Evolutionary conservation across 2,888 invertebrate species (phyloP).

Genomic region (Drosophila yooni): DNA sequence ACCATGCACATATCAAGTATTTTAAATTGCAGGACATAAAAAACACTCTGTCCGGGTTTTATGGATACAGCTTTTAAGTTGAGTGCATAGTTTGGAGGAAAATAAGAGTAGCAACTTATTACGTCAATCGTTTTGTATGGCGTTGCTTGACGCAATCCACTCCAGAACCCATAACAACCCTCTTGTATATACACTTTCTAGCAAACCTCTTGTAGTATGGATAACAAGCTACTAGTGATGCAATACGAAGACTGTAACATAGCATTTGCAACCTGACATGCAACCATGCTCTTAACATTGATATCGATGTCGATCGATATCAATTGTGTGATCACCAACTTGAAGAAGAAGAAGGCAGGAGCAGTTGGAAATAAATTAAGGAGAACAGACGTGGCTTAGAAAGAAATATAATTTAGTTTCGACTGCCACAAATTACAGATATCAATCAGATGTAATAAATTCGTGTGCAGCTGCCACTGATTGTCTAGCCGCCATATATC

Average conservation of each 20-base stretch:
- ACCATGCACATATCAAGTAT: not conserved
- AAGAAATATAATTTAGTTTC: too few relatives aligned
- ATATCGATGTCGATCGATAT: too few relatives aligned
- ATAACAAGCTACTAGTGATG: too few relatives aligned
- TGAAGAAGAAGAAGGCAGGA: too few relatives aligned
- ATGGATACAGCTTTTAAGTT: not conserved
- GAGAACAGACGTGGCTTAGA: too few relatives aligned
- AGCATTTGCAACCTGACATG: too few relatives aligned
- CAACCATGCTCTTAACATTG: too few relatives aligned
- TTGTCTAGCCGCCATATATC: slow-evolving; percentile 29
- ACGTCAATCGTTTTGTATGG: not conserved
- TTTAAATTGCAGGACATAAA: not conserved
- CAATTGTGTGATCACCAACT: too few relatives aligned
- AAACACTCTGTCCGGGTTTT: not conserved
- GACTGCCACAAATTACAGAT: not conserved
- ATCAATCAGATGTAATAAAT: slow-evolving; percentile 12
- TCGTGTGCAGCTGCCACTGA: slow-evolving; percentile 35
- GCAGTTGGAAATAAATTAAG: too few relatives aligned
- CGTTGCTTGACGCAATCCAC: not conserved
- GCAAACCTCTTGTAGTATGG: too few relatives aligned
- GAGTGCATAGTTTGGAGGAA: not conserved
- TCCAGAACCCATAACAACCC: not conserved
- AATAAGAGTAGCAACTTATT: not conserved
- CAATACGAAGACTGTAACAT: too few relatives aligned
- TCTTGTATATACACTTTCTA: not conserved